phyloP scores from a whole-genome alignment of 2,113 vertebrate genomes.

The Procapra przewalskii region DNA sequence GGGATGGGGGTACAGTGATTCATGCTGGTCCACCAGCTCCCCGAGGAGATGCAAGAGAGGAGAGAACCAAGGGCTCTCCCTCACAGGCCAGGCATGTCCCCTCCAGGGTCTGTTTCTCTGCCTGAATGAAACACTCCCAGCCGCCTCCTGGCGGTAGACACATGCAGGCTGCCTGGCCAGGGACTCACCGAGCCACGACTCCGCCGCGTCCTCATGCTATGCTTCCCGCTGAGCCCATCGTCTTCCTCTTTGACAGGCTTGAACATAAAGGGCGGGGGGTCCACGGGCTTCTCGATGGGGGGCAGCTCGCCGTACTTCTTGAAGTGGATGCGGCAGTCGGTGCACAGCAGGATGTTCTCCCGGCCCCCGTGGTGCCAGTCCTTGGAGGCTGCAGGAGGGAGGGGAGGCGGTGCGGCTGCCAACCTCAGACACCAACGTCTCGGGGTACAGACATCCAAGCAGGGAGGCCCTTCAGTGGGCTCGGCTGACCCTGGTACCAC shows the following conservation, averaged over 20 bases:
- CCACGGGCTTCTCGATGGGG: slow-evolving; percentile 98
- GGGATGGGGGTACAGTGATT: not conserved
- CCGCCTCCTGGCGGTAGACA: not conserved
- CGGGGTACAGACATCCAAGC: not conserved
- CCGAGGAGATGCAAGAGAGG: not conserved
- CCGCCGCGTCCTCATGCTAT: slow-evolving; percentile 99
- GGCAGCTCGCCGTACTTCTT: slow-evolving; percentile 99
- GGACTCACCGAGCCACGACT: slow-evolving; percentile 93
- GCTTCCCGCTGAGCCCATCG: slow-evolving; percentile 97
- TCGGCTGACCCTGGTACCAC: not conserved
- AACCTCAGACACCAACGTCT: not conserved
- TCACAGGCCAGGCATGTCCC: not conserved
- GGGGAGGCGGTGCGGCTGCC: not conserved
- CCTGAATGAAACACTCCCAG: not conserved
- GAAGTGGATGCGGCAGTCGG: slow-evolving; percentile 98
- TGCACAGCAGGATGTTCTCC: slow-evolving; percentile 97
- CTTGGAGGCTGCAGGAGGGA: slow-evolving; percentile 89
- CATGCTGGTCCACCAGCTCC: not conserved
- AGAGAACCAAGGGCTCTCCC: not conserved
- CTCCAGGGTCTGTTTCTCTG: not conserved
- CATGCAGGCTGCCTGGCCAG: fast-evolving
- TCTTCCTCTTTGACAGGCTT: slow-evolving; percentile 99
- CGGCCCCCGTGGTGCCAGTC: slow-evolving; percentile 99
- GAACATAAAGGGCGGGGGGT: slow-evolving; percentile 99
- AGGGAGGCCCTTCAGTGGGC: not conserved